These are phyloP conservation scores for Sclerurus mexicanus DNA, from an alignment of 2,113 vertebrate species.

Conservation along the genomic window DNA sequence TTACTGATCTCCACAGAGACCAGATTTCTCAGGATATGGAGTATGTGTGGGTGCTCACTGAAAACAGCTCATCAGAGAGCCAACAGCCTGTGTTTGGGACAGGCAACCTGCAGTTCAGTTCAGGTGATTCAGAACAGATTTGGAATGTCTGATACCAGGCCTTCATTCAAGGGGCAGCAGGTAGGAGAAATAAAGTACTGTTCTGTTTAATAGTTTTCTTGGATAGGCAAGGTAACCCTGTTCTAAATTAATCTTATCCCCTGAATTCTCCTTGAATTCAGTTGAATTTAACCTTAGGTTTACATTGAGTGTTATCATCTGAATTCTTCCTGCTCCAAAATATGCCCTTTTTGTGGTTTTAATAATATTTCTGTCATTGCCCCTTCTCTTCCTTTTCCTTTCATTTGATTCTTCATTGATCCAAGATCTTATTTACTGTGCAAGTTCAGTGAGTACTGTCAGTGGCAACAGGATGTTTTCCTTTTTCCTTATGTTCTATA, in stretches of 20 bases:
- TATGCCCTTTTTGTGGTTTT: not conserved
- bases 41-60: not conserved
- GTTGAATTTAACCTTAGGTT: not conserved
- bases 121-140: not conserved
- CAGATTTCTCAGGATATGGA: not conserved
- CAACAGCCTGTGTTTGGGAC: not conserved
- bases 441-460: not conserved
- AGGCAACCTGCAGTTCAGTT: not conserved
- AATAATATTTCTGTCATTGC: not conserved
- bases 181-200: not conserved
- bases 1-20: not conserved
- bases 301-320: not conserved
- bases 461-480: constrained; percentile 12
- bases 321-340: not conserved
- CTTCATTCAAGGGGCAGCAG: not conserved
- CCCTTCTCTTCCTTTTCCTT: not conserved
- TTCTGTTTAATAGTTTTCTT: not conserved
- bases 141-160: not conserved
- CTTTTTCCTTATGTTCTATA: not conserved
- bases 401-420: not conserved
- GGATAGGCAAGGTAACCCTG: not conserved
- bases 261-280: not conserved
- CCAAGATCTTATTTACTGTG: not conserved
- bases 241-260: not conserved
- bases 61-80: not conserved